A percentile compares a stretch with the other conserved stretches of the same genome.
Evolutionary conservation across 2,888 invertebrate genomes (phyloP).

Genomic region (Koerneria pararmatus): DNA sequence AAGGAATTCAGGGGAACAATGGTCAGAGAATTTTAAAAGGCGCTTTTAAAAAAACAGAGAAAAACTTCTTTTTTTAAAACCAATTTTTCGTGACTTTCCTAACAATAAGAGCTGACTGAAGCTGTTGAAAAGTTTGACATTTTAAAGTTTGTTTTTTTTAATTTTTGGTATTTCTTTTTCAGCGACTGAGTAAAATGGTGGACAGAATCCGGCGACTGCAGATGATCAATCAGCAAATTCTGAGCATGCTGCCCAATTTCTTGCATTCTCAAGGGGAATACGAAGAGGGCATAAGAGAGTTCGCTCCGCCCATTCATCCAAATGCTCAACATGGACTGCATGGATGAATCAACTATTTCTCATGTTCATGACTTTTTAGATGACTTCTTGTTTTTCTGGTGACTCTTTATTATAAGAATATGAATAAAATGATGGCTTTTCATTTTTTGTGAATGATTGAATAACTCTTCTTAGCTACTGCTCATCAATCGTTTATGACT

Average conservation of each 20-base stretch:
- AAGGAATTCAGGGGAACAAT: no score
- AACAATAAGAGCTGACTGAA: no score
- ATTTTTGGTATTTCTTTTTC: conserved; percentile 51
- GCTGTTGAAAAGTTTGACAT: no score
- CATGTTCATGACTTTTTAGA: no score
- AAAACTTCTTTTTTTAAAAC: background rate
- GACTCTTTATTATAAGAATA: no score
- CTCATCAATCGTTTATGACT: no score
- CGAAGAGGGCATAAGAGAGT: conserved; percentile 88
- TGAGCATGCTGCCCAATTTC: conserved; percentile 66
- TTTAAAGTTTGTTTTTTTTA: conserved; percentile 4
- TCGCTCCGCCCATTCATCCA: conserved; percentile 84
- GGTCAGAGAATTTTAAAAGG: no score
- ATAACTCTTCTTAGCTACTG: no score
- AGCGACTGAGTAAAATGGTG: conserved; percentile 92
- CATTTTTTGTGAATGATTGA: no score
- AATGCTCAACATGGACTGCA: conserved; percentile 7
- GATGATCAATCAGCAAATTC: conserved; percentile 84
- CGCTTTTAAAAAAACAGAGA: background rate
- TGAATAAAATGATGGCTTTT: no score
- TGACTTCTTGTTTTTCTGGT: no score
- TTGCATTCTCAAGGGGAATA: conserved; percentile 88
- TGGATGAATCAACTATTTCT: no score
- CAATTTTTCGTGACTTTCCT: conserved; percentile 15
- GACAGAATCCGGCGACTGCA: conserved; percentile 95